A percentile compares a stretch with the other conserved stretches of the same genome.
Conservation (phyloP, 2,113 vertebrate species). For the Chloebia gouldiae region DNA sequence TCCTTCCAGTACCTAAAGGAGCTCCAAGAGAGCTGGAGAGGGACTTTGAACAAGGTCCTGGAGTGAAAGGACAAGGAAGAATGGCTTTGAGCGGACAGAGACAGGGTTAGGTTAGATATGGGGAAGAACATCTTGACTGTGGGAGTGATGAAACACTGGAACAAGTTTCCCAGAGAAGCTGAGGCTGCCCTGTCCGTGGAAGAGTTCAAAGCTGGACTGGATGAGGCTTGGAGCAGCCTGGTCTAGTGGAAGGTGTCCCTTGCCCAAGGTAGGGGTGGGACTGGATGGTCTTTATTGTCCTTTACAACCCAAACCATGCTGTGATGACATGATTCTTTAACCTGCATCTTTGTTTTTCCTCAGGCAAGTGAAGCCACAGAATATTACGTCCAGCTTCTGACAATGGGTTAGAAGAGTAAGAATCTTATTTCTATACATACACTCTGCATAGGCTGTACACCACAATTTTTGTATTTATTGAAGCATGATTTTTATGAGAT, state of each 20-base stretch:
- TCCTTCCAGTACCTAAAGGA: neutral
- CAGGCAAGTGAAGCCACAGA: neutral
- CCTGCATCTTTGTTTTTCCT: neutral
- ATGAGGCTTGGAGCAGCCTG: neutral
- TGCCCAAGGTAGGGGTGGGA: neutral
- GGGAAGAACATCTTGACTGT: neutral
- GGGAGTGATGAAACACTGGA: neutral
- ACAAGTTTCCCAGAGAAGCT: neutral
- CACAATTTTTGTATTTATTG: neutral
- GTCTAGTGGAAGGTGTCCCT: neutral
- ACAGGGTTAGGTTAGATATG: neutral
- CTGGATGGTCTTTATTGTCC: neutral
- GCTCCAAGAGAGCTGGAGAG: neutral
- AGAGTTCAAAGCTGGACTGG: neutral
- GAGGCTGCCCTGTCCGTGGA: neutral
- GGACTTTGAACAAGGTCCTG: too few relatives aligned
- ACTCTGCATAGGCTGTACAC: neutral
- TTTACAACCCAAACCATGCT: neutral
- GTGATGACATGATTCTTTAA: neutral
- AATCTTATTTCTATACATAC: neutral
- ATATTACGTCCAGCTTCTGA: neutral
- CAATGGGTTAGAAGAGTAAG: neutral
- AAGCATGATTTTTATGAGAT: neutral
- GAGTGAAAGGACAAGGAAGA: neutral
- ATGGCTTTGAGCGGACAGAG: neutral